A percentile compares a stretch with the other conserved stretches of the same genome.
phyloP scores from a whole-genome alignment of 2,888 invertebrate genomes.

The Omphaloscelis lunosa region DNA sequence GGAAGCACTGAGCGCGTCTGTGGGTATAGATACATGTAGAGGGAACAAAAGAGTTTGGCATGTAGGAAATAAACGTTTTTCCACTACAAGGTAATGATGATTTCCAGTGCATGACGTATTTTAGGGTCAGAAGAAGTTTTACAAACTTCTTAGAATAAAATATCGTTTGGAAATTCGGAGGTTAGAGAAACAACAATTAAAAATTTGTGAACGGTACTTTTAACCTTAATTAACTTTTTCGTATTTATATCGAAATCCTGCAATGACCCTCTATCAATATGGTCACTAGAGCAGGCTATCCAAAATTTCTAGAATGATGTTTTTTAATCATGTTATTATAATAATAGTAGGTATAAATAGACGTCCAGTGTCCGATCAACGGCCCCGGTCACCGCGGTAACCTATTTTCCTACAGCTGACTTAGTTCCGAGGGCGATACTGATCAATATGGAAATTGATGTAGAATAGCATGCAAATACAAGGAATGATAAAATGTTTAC shows the following conservation, averaged over 20 bases:
- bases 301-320: neutral
- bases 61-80: neutral
- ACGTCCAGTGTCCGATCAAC: neutral
- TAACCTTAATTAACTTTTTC: too few relatives aligned
- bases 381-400: conserved; percentile 15
- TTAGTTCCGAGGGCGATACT: conserved; percentile 38
- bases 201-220: neutral
- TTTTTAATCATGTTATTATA: neutral
- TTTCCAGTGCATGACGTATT: neutral
- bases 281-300: neutral
- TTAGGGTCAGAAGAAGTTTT: neutral
- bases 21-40: neutral
- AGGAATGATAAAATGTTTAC: conserved; percentile 15
- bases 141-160: neutral
- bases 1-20: conserved; percentile 30
- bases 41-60: conserved; percentile 19
- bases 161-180: neutral
- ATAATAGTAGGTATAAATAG: conserved; percentile 2
- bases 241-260: neutral
- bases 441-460: conserved; percentile 64
- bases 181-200: neutral
- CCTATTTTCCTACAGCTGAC: conserved; percentile 43
- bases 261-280: neutral
- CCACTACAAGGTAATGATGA: neutral
- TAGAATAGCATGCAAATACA: conserved; percentile 55